Base-by-base conservation (phyloP, 92 coral and sea anemone genomes). In the Heteractis magnifica region DNA sequence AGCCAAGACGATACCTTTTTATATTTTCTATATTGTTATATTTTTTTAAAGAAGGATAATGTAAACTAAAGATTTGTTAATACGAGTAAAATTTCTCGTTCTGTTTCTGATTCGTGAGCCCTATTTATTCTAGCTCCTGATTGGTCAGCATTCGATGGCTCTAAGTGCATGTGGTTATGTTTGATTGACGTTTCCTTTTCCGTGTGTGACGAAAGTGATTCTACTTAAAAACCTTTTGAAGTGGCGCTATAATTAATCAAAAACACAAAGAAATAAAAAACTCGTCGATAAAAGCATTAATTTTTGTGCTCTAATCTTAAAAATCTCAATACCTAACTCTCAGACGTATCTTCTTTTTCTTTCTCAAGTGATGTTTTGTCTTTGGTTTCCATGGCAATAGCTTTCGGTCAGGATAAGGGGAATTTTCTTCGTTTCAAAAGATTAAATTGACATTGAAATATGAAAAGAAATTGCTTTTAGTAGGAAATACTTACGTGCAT, bases 261-360 rank as follows among this genome's bases (percentile, higher is more conserved):
- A 68, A 68, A 20, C 44, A 68, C 73, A 68, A 68, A 68, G 49
- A 26, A 68, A n/a, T n/a, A 21, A 14, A 68, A 68, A 68, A 23
- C 48, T 68, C 49, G 73, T 68, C 49, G 73, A 68, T 68, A 68
- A 68, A 68, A 26, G 49, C 71, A 64, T 64, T 68, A n/a, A 68
- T 68, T 68, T 68, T 14, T 68, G 73, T 26, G 11, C 49, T 68
- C 49, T 68, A 20, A 68, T 68, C 73, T 26, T 65, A 5, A 10
- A n/a, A 9, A 65, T n/a, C 72, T n/a, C 12, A 65, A 20, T 65
- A 65, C 72, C 19, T 65, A 3, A 68, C 15, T 11, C 7, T 68
- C 49, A 13, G 73, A 20, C 20, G 73, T 26, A 48, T 34, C 20
- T 68, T 68, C 73, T 21, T 26, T 8, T 10, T 64, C 23, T 7